A percentile compares a stretch with the other conserved stretches of the same genome.
phyloP scores from a whole-genome alignment of 2,888 invertebrate genomes.

The Bruchidius siliquastri region DNA sequence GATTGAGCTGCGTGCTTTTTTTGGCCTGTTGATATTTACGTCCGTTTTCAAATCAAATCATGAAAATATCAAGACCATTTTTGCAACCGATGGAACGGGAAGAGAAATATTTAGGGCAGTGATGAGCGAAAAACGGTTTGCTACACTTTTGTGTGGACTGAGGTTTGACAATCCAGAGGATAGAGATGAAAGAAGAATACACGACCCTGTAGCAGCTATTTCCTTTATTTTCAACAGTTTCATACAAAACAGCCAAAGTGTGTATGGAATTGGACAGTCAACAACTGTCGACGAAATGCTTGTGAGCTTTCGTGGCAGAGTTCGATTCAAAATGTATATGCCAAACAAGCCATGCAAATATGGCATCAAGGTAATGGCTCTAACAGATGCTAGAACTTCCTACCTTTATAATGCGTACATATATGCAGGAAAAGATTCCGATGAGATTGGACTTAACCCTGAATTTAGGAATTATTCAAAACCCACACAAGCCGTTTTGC shows the following conservation, averaged over 20 bases:
- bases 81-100: constrained; percentile 22
- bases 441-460: constrained; percentile 26
- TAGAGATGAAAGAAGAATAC: constrained; percentile 16
- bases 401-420: constrained; percentile 31
- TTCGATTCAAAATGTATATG: constrained; percentile 33
- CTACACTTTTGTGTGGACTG: constrained; percentile 9
- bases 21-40: constrained; percentile 19
- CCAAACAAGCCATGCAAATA: constrained; percentile 35
- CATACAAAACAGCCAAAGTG: constrained; percentile 11
- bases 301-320: constrained; percentile 25
- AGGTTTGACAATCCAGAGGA: constrained; percentile 22
- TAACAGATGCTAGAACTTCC: constrained; percentile 26
- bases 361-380: constrained; percentile 33
- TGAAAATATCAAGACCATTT: constrained; percentile 14
- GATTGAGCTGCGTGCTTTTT: constrained; percentile 19
- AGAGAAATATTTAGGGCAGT: constrained; percentile 18
- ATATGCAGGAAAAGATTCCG: constrained; percentile 30
- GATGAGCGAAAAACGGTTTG: constrained; percentile 17
- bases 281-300: constrained; percentile 32
- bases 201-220: constrained; percentile 18
- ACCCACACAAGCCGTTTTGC: constrained; percentile 32
- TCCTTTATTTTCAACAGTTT: constrained; percentile 14
- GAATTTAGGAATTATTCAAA: constrained; percentile 27
- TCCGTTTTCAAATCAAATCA: constrained; percentile 18
- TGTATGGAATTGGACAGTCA: constrained; percentile 7